These are phyloP conservation scores for Netelia melanura DNA, from an alignment of 2,888 invertebrate genomes.

Conservation along the genomic window DNA sequence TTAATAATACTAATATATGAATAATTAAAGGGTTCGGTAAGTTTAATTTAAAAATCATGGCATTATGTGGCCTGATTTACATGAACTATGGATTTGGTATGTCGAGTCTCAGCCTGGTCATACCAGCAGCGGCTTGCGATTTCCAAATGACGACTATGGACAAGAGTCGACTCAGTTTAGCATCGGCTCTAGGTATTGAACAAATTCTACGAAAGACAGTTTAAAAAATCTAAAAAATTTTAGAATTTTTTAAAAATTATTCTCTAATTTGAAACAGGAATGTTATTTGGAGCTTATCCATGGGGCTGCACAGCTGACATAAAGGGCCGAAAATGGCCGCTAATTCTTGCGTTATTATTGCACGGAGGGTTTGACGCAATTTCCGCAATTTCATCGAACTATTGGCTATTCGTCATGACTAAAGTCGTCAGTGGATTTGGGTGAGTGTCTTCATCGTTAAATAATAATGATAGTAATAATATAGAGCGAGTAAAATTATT, in stretches of 20 bases:
- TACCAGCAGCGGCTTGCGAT: constrained; percentile 94
- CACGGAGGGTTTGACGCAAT: constrained; percentile 87
- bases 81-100: constrained; percentile 93
- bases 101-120: constrained; percentile 92
- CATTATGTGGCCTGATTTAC: constrained; percentile 92
- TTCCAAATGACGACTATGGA: constrained; percentile 92
- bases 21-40: constrained; percentile 90
- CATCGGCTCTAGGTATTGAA: constrained; percentile 90
- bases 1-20: not conserved
- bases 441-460: constrained; percentile 83
- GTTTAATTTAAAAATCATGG: constrained; percentile 91
- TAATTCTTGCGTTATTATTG: constrained; percentile 88
- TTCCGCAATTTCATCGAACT: constrained; percentile 87
- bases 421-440: constrained; percentile 89
- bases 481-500: too few species aligned
- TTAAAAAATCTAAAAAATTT: too few species aligned
- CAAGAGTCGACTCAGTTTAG: constrained; percentile 92
- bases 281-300: constrained; percentile 89
- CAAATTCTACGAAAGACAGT: constrained; percentile 8
- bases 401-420: constrained; percentile 87
- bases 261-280: constrained; percentile 84
- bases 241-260: not conserved
- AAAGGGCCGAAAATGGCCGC: constrained; percentile 88
- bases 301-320: constrained; percentile 91
- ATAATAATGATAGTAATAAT: constrained; percentile 66